Evolutionary conservation across 2,797 vertebrate species (phyloP), one percentile per base, ranked within the genome.

Genomic region (Pipistrellus kuhlii): DNA sequence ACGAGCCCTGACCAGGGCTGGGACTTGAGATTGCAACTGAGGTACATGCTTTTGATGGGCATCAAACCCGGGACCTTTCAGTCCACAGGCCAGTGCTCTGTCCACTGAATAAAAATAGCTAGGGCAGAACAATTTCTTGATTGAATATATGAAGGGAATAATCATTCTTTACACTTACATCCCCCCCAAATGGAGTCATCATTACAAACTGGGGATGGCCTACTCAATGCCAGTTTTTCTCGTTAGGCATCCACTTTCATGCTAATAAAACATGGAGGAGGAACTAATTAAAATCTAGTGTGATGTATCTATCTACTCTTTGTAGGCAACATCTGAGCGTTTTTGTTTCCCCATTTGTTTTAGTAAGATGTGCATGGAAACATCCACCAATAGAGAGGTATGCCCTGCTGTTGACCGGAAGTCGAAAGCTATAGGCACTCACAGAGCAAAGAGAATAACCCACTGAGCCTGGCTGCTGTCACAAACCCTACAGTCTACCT

Each of bases 281-380:
- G 27, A 75, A 76, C 10, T 21, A 71, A 88, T 51, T 85, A 86
- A 77, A 51, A 51, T 51, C 57, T 76, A 25, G 14, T 76, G 46
- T 48, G 27, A 88, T 21, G 1, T 59, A n/a, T 25, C 6, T 18
- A 41, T 11, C 15, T 38, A 66, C 14, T 14, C 2, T 64, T 57
- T 59, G 20, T 41, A 80, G 66, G 44, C 30, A 71, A 44, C 53
- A 4, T 11, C 69, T 62, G 27, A 32, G 8, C 6, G 46, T 71
- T 66, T 82, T 53, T 64, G 71, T 88, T 62, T 71, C 72, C 83
- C 48, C 51, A 55, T 48, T 48, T 38, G n/a, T 86, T 92, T 94
- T 78, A 48, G 38, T 69, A 91, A 80, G 41, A n/a, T 66, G 15
- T 35, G 17, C 38, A 17, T 38, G 41, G 80, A 71, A 76, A 55